phyloP scores from a whole-genome alignment of 2,113 vertebrate genomes.

The Semnornis frantzii region DNA sequence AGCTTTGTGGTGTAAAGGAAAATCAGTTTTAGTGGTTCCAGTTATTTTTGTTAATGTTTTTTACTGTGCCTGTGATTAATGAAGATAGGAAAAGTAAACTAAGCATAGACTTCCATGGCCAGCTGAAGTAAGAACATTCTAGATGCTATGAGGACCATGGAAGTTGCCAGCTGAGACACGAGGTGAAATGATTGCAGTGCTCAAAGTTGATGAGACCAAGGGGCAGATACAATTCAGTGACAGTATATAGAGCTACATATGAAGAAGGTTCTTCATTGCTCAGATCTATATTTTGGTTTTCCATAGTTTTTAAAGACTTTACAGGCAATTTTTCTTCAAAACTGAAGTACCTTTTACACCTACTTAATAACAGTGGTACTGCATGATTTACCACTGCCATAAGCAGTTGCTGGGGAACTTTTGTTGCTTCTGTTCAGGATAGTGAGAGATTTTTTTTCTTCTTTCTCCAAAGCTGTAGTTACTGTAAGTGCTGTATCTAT shows the following conservation, averaged over 20 bases:
- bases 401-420: neutral
- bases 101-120: neutral
- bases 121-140: neutral
- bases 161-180: neutral
- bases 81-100: neutral
- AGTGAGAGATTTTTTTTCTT: neutral
- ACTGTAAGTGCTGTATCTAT: neutral
- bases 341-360: neutral
- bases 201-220: neutral
- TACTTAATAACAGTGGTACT: neutral
- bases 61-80: neutral
- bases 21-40: neutral
- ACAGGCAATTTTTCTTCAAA: neutral
- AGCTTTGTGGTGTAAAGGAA: neutral
- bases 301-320: neutral
- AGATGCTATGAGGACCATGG: neutral
- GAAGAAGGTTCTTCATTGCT: neutral
- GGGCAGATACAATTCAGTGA: accelerated
- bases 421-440: neutral
- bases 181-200: neutral
- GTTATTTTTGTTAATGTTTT: neutral
- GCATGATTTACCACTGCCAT: neutral
- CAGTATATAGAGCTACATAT: accelerated
- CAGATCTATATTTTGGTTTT: neutral
- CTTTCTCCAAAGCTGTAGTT: neutral